Conservation (phyloP, 2,113 vertebrate species). For the Triplophysa tibetana region DNA sequence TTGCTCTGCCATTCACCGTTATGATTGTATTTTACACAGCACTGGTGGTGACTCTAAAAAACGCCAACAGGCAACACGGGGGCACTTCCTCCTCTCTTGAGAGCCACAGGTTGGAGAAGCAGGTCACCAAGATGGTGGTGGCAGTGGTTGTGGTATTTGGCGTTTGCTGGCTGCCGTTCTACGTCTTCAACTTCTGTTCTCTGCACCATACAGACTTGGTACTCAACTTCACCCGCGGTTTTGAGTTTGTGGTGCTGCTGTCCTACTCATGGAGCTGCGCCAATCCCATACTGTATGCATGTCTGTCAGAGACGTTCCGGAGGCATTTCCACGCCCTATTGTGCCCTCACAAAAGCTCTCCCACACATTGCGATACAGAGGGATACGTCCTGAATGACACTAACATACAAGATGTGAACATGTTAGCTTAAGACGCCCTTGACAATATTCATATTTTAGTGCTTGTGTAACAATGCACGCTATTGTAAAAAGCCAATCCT, state of each 20-base stretch:
- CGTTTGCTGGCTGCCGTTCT: conserved; percentile 79
- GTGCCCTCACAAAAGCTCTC: conserved; percentile 59
- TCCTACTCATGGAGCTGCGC: conserved; percentile 80
- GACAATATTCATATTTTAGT: neutral
- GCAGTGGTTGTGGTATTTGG: conserved; percentile 72
- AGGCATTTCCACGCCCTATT: conserved; percentile 69
- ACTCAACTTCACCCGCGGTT: conserved; percentile 58
- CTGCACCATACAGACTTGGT: conserved; percentile 41
- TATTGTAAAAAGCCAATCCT: neutral
- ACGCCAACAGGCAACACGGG: conserved; percentile 26
- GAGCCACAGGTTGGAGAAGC: conserved; percentile 61
- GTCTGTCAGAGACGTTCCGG: conserved; percentile 71
- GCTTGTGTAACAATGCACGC: neutral
- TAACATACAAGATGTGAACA: conserved; percentile 47
- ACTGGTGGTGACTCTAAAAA: conserved; percentile 65
- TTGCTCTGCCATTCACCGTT: conserved; percentile 68
- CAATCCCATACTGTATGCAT: conserved; percentile 76
- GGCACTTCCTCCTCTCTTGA: conserved; percentile 33
- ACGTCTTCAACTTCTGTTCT: conserved; percentile 74
- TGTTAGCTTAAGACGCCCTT: conserved; percentile 36
- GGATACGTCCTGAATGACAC: conserved; percentile 62
- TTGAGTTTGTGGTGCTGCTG: conserved; percentile 73
- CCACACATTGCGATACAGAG: conserved; percentile 62
- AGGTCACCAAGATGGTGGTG: conserved; percentile 76
- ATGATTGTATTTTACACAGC: conserved; percentile 68